Evolutionary conservation across 2,888 invertebrate species (phyloP).

Genomic region (Lycia hirtaria): DNA sequence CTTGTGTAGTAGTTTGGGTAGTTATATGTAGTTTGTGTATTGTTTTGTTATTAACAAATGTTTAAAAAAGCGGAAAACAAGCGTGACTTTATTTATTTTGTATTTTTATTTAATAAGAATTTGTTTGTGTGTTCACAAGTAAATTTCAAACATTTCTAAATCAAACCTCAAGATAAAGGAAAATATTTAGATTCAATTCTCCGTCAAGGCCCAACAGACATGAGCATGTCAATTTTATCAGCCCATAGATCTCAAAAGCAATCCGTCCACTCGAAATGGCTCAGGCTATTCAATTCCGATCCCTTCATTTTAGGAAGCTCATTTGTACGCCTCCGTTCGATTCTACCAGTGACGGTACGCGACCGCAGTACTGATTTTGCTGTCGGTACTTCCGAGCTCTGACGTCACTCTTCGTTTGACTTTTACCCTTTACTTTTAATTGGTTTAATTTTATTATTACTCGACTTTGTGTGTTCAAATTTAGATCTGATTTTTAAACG

Average conservation of each 20-base stretch:
- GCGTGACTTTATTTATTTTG: too few species aligned
- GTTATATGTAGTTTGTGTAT: too few species aligned
- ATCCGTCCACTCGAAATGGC: slow-evolving; percentile 20
- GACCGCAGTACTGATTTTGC: slow-evolving; percentile 11
- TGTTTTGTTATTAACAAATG: too few species aligned
- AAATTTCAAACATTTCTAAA: background rate
- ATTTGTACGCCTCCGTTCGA: slow-evolving; percentile 19
- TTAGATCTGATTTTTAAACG: background rate
- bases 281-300: slow-evolving; percentile 25
- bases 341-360: slow-evolving; percentile 2
- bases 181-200: slow-evolving; percentile 5
- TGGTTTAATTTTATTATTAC: background rate
- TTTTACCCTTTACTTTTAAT: background rate
- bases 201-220: background rate
- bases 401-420: background rate
- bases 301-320: slow-evolving; percentile 9
- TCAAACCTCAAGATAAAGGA: background rate
- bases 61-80: too few species aligned
- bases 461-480: background rate
- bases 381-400: background rate
- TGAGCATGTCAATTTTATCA: slow-evolving; percentile 14
- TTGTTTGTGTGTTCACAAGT: background rate
- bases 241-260: slow-evolving; percentile 21
- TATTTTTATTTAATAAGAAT: too few species aligned
- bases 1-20: too few species aligned